Evolutionary conservation across 2,888 invertebrate genomes (phyloP).

Genomic region (Ditula angustiorana): DNA sequence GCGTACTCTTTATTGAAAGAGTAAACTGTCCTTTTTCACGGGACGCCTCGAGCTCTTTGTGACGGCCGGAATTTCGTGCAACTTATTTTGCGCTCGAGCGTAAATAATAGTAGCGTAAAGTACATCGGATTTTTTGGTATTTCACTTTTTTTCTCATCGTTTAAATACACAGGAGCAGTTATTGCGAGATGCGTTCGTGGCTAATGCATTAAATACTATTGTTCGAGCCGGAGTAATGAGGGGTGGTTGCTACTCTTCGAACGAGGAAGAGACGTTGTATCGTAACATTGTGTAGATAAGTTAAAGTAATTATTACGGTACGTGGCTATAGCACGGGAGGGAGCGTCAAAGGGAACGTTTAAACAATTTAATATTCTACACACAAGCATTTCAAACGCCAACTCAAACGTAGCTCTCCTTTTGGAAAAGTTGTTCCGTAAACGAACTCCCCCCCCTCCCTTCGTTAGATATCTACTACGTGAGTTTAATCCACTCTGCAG

Average conservation of each 20-base stretch:
- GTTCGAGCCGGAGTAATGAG: slow-evolving; percentile 47
- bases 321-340: slow-evolving; percentile 66
- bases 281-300: slow-evolving; percentile 65
- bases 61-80: slow-evolving; percentile 69
- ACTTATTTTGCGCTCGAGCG: slow-evolving; percentile 74
- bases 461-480: slow-evolving; percentile 85
- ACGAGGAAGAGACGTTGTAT: slow-evolving; percentile 58
- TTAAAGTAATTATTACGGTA: slow-evolving; percentile 76
- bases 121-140: slow-evolving; percentile 67
- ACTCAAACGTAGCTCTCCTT: slow-evolving; percentile 81
- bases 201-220: slow-evolving; percentile 57
- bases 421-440: slow-evolving; percentile 81
- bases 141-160: slow-evolving; percentile 60
- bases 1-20: slow-evolving; percentile 79
- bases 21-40: slow-evolving; percentile 83
- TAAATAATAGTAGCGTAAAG: slow-evolving; percentile 71
- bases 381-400: slow-evolving; percentile 81
- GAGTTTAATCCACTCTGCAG: slow-evolving; percentile 79
- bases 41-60: slow-evolving; percentile 76
- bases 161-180: slow-evolving; percentile 62
- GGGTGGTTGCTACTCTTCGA: slow-evolving; percentile 47
- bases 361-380: slow-evolving; percentile 85
- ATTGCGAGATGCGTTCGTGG: slow-evolving; percentile 52
- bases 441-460: slow-evolving; percentile 82
- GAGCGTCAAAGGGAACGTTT: slow-evolving; percentile 80